Conservation (phyloP, 2,888 invertebrate genomes). For the Campopleginae sp. region DNA sequence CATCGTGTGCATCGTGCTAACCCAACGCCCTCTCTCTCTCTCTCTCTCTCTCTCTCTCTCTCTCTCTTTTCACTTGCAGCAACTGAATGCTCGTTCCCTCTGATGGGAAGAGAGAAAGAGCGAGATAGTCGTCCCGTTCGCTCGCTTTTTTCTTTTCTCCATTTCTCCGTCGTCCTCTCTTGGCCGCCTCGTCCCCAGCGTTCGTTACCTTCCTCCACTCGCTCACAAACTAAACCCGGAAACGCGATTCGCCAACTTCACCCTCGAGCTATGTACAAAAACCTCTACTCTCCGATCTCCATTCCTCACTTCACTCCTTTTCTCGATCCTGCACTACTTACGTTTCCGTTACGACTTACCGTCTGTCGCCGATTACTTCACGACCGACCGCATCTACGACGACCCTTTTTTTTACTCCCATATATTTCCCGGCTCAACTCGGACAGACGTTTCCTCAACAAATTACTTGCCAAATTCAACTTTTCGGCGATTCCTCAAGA, state of each 20-base stretch:
- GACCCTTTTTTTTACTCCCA: background rate
- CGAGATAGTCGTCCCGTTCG: conserved; percentile 45
- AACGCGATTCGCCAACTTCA: conserved; percentile 60
- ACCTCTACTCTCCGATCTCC: conserved; percentile 1
- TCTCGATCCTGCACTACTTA: conserved; percentile 29
- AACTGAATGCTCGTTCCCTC: conserved; percentile 27
- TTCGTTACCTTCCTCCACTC: conserved; percentile 54
- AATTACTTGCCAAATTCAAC: no score
- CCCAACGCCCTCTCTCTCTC: conserved; percentile 71
- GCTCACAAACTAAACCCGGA: conserved; percentile 59
- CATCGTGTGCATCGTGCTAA: conserved; percentile 82
- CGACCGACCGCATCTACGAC: background rate
- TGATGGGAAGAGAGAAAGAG: conserved; percentile 23
- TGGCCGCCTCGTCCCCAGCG: conserved; percentile 1
- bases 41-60: conserved; percentile 14
- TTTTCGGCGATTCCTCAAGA: no score
- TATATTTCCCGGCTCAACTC: no score
- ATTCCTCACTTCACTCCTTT: conserved; percentile 41
- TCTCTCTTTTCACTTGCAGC: conserved; percentile 51
- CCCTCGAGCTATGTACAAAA: conserved; percentile 43
- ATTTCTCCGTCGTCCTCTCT: conserved; percentile 15
- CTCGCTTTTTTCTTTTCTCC: conserved; percentile 51
- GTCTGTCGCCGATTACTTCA: conserved; percentile 41
- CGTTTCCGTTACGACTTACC: conserved; percentile 40
- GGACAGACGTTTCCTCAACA: no score